Conservation (phyloP, 2,888 invertebrate genomes). For the Hetaerina titia region DNA sequence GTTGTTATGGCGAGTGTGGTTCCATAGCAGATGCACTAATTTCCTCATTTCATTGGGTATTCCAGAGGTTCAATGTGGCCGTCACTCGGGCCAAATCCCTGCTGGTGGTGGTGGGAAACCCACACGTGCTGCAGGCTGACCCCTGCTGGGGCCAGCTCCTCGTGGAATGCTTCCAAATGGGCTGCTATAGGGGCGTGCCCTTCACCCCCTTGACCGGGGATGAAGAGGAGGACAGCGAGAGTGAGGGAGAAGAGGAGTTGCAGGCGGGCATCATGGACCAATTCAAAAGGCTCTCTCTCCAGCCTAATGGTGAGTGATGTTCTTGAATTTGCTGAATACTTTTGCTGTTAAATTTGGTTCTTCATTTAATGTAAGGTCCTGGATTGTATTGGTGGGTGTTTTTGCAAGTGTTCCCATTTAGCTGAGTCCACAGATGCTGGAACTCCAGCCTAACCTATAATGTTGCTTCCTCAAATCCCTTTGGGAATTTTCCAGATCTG, state of each 20-base stretch:
- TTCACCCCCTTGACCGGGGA: background rate
- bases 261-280: background rate
- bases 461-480: too few species aligned
- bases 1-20: too few species aligned
- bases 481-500: background rate
- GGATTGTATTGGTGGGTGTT: background rate
- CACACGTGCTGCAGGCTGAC: slow-evolving; percentile 72
- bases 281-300: background rate
- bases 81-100: slow-evolving; percentile 86
- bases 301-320: slow-evolving; percentile 24
- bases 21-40: background rate
- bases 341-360: background rate
- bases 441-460: background rate
- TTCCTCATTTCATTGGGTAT: slow-evolving; percentile 73
- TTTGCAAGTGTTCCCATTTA: background rate
- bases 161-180: background rate
- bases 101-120: slow-evolving; percentile 83
- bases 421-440: too few species aligned
- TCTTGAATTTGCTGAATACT: background rate
- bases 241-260: background rate
- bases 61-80: slow-evolving; percentile 87
- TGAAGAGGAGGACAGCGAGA: background rate
- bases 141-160: slow-evolving; percentile 23
- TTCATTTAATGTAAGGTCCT: background rate
- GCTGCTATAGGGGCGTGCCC: background rate